Base-by-base conservation (phyloP, 2,113 vertebrate species). In the Datnioides undecimradiatus region DNA sequence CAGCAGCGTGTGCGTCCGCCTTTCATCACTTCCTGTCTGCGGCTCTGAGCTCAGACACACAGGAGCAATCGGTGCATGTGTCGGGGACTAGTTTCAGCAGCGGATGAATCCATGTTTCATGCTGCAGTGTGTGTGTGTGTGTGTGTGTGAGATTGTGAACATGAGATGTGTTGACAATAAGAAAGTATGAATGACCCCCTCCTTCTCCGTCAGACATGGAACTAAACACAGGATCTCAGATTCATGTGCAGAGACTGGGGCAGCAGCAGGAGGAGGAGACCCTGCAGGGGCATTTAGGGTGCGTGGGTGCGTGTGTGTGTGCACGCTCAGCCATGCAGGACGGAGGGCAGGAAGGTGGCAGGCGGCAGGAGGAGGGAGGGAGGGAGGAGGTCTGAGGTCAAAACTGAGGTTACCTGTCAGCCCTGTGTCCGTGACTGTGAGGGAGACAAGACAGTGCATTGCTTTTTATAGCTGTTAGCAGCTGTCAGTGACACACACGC, bases 391-490 rank as follows among this genome's bases (percentile, higher is more conserved):
- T 38, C 29, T n/a, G 3, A 74, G 29, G 82, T 84, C 66, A 83
- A 60, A 77, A 40, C 46, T 66, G 57, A 82, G 64, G 3, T 98
- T 99, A 99, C 97, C 98, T 99, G 97, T 99, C 98, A 83, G 97
- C 94, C 94, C 97, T 96, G 97, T 99, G 98, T 89, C 97, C 97
- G 55, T 98, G 97, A 95, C 98, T 99, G 97, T 93, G 93, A 91
- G 91, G 90, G 92, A 96, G 92, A 96, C 90, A 97, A 91, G 65
- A 94, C 54, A 95, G 62, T 5, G 31, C 43, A 49, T 69, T 66
- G 49, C 2, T 58, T 55, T 85, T 75, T 72, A 69, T 25, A 65
- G 57, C 43, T 51, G 65, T 65, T 21, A 27, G 46, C 25, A 48
- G 48, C 76, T 23, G 43, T 45, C 38, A 70, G 46, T 29, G 34